Conservation (phyloP, 30 jellyfish, hydroid and myxozoan species). For the Aurelia coerulea region DNA sequence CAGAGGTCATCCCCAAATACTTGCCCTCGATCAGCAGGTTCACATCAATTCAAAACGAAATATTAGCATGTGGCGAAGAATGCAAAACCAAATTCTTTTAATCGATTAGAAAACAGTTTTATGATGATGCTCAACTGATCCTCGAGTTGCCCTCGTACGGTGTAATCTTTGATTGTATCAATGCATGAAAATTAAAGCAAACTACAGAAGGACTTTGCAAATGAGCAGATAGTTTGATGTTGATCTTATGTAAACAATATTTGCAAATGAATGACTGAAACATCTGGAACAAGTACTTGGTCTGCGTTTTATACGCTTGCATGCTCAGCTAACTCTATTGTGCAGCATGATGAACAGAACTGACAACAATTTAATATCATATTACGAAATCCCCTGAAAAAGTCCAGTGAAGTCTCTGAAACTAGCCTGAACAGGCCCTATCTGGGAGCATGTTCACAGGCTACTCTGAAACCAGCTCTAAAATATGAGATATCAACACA, state of each 20-base stretch:
- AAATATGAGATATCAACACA: no score
- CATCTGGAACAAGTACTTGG: conserved; percentile 58
- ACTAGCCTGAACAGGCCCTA: no score
- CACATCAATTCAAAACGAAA: conserved; percentile 31
- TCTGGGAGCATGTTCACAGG: no score
- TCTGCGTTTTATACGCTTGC: conserved; percentile 33
- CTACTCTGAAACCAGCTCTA: no score
- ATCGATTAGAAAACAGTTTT: not conserved
- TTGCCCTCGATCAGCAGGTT: conserved; percentile 51
- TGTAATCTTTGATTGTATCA: not conserved
- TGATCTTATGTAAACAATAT: conserved; percentile 24
- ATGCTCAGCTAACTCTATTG: not conserved
- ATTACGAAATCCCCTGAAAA: no score
- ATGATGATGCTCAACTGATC: not conserved
- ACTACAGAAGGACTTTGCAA: conserved; percentile 3
- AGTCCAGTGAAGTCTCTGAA: no score
- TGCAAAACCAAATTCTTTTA: not conserved
- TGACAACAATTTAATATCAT: no score
- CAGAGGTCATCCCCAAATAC: conserved; percentile 40
- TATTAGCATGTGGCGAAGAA: conserved; percentile 38
- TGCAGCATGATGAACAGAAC: no score
- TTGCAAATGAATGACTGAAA: conserved; percentile 56
- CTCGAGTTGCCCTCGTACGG: not conserved
- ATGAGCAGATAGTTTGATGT: conserved; percentile 18
- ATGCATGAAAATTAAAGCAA: not conserved